Evolutionary conservation across 2,113 vertebrate genomes (phyloP).

Genomic region (Heloderma charlesbogerti): DNA sequence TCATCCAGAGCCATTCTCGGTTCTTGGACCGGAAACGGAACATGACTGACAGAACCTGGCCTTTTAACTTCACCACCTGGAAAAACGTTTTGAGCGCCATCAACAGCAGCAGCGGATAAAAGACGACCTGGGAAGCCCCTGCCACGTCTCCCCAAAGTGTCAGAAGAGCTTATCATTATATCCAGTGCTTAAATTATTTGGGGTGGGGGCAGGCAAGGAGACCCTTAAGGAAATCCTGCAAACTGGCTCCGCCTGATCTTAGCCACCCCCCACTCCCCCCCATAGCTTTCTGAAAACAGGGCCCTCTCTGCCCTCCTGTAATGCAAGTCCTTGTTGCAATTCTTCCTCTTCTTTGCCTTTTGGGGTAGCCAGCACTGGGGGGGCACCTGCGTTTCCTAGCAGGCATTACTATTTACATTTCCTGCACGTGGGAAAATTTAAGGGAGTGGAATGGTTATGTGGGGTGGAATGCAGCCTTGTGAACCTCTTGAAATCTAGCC

Average conservation of each 20-base stretch:
- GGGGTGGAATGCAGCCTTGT: background rate
- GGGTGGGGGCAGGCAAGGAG: background rate
- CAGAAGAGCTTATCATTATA: background rate
- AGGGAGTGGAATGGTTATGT: background rate
- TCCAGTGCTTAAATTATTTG: background rate
- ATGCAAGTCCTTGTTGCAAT: too few relatives aligned
- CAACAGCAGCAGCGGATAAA: background rate
- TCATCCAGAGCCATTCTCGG: slow-evolving; percentile 95
- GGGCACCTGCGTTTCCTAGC: background rate
- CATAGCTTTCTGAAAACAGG: background rate
- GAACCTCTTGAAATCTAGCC: background rate
- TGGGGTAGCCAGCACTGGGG: too few relatives aligned
- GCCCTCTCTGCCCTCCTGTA: background rate
- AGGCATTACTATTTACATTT: background rate
- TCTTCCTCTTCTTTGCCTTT: background rate
- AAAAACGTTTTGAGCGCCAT: slow-evolving; percentile 49
- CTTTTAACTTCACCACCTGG: slow-evolving; percentile 96
- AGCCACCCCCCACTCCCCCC: slow-evolving; percentile 37
- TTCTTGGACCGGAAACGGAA: slow-evolving; percentile 94
- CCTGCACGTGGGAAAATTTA: background rate
- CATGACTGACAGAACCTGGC: slow-evolving; percentile 98
- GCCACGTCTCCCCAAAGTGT: too few relatives aligned
- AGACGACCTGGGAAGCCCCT: background rate
- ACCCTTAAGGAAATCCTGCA: background rate
- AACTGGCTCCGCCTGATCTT: fast-evolving